Percentiles rank a stretch among this genome's conserved stretches.
phyloP scores from a whole-genome alignment of 2,888 invertebrate genomes.

The Bembecia ichneumoniformis region DNA sequence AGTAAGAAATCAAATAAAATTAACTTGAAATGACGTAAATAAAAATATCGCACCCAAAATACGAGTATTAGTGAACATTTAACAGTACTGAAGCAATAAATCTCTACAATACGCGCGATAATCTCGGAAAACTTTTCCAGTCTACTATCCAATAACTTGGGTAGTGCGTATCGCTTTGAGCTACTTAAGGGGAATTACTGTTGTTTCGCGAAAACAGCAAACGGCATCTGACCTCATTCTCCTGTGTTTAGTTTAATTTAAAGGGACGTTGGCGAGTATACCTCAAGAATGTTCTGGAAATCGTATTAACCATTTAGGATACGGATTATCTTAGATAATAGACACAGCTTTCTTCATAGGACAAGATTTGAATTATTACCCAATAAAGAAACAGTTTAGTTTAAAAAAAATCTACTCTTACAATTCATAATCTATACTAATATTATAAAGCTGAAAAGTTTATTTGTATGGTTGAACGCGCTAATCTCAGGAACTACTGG shows the following conservation, averaged over 20 bases:
- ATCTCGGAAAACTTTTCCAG: conserved; percentile 36
- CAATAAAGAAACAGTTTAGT: no score
- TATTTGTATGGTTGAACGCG: no score
- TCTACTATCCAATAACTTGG: conserved; percentile 39
- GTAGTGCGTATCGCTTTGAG: conserved; percentile 22
- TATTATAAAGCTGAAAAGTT: no score
- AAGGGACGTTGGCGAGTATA: conserved; percentile 4
- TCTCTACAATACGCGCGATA: conserved; percentile 39
- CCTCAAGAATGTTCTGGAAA: conserved; percentile 2
- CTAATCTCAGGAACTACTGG: no score
- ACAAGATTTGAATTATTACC: no score
- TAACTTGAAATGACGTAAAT: neutral
- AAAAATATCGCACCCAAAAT: neutral
- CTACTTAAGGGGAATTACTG: conserved; percentile 16
- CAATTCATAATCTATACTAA: no score
- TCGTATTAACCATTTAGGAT: neutral
- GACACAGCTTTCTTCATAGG: no score
- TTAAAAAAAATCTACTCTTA: no score
- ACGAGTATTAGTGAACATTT: conserved; percentile 3
- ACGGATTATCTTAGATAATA: no score
- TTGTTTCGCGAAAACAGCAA: conserved; percentile 36
- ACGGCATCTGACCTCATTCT: conserved; percentile 29
- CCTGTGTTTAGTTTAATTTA: conserved; percentile 21
- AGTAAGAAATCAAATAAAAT: neutral
- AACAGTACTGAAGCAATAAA: conserved; percentile 42